Evolutionary conservation across 2,888 invertebrate species (phyloP).

Genomic region (Amiota mariae): DNA sequence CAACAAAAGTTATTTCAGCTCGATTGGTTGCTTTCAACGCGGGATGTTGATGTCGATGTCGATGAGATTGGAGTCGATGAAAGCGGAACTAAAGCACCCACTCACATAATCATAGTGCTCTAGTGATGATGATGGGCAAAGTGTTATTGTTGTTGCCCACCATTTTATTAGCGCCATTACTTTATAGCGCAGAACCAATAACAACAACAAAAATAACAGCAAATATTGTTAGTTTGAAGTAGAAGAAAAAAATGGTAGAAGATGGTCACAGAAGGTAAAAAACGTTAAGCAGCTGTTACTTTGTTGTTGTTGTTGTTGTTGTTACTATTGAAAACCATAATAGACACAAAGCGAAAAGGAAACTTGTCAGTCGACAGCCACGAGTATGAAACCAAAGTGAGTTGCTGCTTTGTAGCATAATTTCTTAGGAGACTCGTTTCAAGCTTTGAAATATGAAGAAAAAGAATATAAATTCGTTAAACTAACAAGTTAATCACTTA

Average conservation of each 20-base stretch:
- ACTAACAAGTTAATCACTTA: background rate
- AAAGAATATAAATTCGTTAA: no score
- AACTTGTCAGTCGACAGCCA: conserved; percentile 47
- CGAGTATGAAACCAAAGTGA: conserved; percentile 50
- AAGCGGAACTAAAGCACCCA: background rate
- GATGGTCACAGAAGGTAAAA: no score
- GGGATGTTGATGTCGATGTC: background rate
- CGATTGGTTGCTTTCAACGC: conserved; percentile 6
- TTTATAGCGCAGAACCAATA: conserved; percentile 41
- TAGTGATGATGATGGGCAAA: conserved; percentile 35
- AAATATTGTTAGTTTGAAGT: background rate
- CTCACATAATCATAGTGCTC: no score
- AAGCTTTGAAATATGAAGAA: no score
- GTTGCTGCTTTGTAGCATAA: conserved; percentile 47
- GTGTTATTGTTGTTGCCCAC: conserved; percentile 36
- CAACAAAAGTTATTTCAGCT: conserved; percentile 11
- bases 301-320: conserved; percentile 48
- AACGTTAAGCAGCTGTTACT: conserved; percentile 14
- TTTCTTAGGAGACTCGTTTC: conserved; percentile 34
- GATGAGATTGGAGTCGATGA: background rate
- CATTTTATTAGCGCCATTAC: conserved; percentile 56
- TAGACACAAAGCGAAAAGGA: conserved; percentile 55
- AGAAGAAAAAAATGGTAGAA: no score
- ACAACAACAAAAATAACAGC: conserved; percentile 34
- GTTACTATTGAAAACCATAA: conserved; percentile 31